Conservation (phyloP, 2,113 vertebrate species). For the Semnornis frantzii region DNA sequence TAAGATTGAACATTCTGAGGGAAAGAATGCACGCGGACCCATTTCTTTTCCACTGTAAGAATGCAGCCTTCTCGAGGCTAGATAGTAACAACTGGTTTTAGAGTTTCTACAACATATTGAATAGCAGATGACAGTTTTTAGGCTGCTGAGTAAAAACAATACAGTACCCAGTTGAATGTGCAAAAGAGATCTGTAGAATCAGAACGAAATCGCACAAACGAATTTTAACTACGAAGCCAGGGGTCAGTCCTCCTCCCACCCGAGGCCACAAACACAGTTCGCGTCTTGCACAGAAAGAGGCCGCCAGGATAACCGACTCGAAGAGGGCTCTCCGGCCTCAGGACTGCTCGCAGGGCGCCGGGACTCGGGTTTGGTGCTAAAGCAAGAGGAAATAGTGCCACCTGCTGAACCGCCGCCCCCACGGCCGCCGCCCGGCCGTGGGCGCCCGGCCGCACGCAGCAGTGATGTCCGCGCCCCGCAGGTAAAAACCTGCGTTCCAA, state of each 20-base stretch:
- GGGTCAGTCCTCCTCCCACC: background rate
- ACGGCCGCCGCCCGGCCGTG: background rate
- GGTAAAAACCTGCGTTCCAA: background rate
- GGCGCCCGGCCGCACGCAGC: background rate
- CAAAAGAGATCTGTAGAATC: background rate
- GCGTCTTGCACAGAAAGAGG: background rate
- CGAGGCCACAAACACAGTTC: background rate
- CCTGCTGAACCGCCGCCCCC: constrained; percentile 33
- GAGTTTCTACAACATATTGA: background rate
- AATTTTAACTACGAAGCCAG: background rate
- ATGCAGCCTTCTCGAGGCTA: background rate
- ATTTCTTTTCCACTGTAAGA: background rate
- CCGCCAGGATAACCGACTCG: background rate
- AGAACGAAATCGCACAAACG: background rate
- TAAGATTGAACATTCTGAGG: background rate
- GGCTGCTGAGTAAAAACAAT: background rate
- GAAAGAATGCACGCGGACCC: background rate
- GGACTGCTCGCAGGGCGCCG: background rate
- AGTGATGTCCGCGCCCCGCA: background rate
- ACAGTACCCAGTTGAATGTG: background rate
- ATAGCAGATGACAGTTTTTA: background rate
- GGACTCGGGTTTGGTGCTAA: background rate
- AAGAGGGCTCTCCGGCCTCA: background rate
- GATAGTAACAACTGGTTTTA: background rate
- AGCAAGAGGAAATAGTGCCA: constrained; percentile 54